Conservation (phyloP, 2,888 invertebrate genomes). For the Cheiracanthium punctorium region DNA sequence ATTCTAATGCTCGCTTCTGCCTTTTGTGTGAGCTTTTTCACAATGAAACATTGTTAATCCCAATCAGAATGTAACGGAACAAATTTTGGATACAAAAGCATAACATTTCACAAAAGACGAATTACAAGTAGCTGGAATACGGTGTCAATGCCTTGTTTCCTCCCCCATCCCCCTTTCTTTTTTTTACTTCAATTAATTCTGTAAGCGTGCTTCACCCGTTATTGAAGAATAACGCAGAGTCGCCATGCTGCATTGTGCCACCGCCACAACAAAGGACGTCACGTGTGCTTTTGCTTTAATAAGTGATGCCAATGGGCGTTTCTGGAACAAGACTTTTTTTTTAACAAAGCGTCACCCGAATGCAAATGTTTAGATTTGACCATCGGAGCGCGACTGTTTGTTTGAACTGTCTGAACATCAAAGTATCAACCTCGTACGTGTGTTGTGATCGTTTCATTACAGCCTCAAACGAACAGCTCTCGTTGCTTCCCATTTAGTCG, state of each 20-base stretch:
- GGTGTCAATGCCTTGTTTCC: constrained; percentile 29
- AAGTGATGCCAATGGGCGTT: constrained; percentile 47
- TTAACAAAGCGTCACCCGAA: constrained; percentile 47
- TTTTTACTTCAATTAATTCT: constrained; percentile 19
- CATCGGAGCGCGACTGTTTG: constrained; percentile 11
- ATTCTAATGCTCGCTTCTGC: no score
- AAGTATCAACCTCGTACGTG: no score
- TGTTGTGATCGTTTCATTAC: no score
- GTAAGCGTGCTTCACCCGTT: neutral
- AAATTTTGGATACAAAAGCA: constrained; percentile 28
- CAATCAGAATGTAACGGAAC: constrained; percentile 1
- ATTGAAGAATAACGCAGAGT: neutral
- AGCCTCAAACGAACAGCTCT: no score
- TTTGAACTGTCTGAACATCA: neutral
- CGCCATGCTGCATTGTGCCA: constrained; percentile 32
- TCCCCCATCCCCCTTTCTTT: no score
- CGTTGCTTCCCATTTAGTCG: no score
- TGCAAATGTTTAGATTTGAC: constrained; percentile 47
- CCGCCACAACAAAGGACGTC: constrained; percentile 40
- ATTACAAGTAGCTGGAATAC: constrained; percentile 28
- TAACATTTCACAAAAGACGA: constrained; percentile 5
- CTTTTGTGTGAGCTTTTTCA: neutral
- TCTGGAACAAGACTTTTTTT: constrained; percentile 56
- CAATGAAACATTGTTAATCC: constrained; percentile 51
- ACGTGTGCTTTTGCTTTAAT: constrained; percentile 44